These are phyloP conservation scores for Synergus itoensis DNA, from an alignment of 2,888 invertebrate genomes.

Conservation along the genomic window DNA sequence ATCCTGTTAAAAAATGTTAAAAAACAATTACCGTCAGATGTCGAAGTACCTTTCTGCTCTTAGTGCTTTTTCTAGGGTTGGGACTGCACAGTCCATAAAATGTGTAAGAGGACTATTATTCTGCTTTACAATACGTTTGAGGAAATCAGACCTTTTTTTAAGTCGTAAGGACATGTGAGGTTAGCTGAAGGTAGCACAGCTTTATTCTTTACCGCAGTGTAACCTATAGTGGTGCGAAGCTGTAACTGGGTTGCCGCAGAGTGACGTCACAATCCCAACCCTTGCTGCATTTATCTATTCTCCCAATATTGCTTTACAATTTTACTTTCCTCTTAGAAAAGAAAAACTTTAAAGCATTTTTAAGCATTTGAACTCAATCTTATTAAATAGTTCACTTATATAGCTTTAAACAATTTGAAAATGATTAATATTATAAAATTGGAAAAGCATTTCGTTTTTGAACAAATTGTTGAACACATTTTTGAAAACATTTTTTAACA, in stretches of 20 bases:
- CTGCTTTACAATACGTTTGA: neutral
- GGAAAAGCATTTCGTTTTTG: too few species aligned
- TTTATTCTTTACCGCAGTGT: slow-evolving; percentile 70
- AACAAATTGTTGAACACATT: too few species aligned
- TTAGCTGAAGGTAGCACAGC: slow-evolving; percentile 42
- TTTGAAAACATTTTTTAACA: neutral
- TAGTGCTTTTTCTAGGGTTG: neutral
- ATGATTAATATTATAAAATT: too few species aligned
- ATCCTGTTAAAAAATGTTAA: too few species aligned
- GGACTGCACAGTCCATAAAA: neutral
- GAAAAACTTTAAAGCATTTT: neutral
- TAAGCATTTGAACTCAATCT: too few species aligned
- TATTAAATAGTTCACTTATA: too few species aligned
- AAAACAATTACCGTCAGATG: neutral
- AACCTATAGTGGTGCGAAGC: slow-evolving; percentile 61
- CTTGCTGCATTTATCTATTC: slow-evolving; percentile 45
- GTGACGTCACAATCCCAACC: slow-evolving; percentile 72
- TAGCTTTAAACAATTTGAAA: too few species aligned
- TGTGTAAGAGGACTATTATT: neutral
- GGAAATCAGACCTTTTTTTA: neutral
- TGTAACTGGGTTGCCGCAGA: slow-evolving; percentile 76
- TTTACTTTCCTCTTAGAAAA: slow-evolving; percentile 42
- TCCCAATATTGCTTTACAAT: slow-evolving; percentile 62
- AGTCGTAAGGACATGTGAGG: slow-evolving; percentile 43
- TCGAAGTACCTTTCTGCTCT: neutral